Evolutionary conservation across 2,113 vertebrate species (phyloP).

Genomic region (Nanorana parkeri): DNA sequence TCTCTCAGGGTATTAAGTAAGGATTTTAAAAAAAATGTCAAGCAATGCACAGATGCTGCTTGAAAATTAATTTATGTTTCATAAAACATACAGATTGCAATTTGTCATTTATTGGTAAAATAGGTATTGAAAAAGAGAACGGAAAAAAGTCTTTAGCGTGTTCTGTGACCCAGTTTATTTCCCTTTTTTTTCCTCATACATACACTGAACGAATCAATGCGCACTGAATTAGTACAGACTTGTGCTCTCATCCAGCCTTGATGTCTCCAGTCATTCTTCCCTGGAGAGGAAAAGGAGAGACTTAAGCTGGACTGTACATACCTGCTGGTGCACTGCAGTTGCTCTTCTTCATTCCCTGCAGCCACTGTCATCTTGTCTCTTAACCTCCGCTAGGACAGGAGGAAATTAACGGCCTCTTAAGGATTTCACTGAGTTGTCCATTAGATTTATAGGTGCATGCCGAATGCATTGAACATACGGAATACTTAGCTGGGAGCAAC

Average conservation of each 20-base stretch:
- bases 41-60: constrained; percentile 14
- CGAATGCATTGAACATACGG: constrained; percentile 19
- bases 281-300: constrained; percentile 53
- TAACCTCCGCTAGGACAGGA: constrained; percentile 55
- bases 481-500: constrained; percentile 47
- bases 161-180: constrained; percentile 54
- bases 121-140: neutral
- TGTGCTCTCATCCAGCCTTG: constrained; percentile 54
- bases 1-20: constrained; percentile 35
- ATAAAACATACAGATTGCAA: constrained; percentile 11
- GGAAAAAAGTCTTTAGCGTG: constrained; percentile 13
- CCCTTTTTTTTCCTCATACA: constrained; percentile 25
- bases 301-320: constrained; percentile 53
- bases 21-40: constrained; percentile 27
- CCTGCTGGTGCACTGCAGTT: constrained; percentile 51
- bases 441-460: constrained; percentile 49
- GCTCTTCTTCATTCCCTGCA: constrained; percentile 54
- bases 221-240: constrained; percentile 56
- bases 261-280: constrained; percentile 55
- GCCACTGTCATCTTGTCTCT: constrained; percentile 53
- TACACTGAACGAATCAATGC: constrained; percentile 53
- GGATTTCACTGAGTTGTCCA: constrained; percentile 43
- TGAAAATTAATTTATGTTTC: constrained; percentile 5
- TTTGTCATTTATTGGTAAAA: constrained; percentile 31
- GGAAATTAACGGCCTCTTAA: constrained; percentile 49